Base-by-base conservation (phyloP, 2,888 invertebrate species). In the Apeira syringaria region DNA sequence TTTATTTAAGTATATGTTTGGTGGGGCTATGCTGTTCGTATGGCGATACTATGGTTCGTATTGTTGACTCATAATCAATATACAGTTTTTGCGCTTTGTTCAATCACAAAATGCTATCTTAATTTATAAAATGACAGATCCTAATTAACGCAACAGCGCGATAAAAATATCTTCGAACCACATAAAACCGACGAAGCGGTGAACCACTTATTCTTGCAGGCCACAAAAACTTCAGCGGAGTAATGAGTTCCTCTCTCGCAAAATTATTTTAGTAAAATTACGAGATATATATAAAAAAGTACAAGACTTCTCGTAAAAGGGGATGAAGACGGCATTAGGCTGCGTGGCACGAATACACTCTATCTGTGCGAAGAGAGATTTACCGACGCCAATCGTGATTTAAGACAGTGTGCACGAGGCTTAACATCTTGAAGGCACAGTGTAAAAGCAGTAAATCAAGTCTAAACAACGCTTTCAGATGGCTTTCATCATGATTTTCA, bases 341-440 rank as follows among this genome's bases (percentile, higher is more conserved):
- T 73, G 65, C 77, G 46, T 38, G 64, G 63, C 78, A 77, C 78
- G 78, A 74, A 42, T 56, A 50, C 63, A 59, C 62, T 74, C 71
- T 76, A 79, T 72, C 70, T 74, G 59, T 38, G 56, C 53, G 53
- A 53, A 61, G 42, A 64, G 70, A 74, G 47, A 51, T 77, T 75
- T 76, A 77, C 68, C 58, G 53, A 59, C 58, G 53, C 48, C 61
- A 54, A 68, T 70, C 56, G 64, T 68, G 68, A 67, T 71, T 68
- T 70, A 66, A 59, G 56, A 47, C 39, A 50, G 65, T 69, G 62
- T 67, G 65, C 44, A 54, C 53, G 33, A 32, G 50, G 58, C 67
- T 65, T 68, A 41, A 63, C 50, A 18, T 37, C 39, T 39, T 38
- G 35, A 13, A 10, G 28, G 13, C 26, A 12, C 27, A 35, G 33